Base-by-base conservation (phyloP, 2,113 vertebrate species). In the Silurus glanis region DNA sequence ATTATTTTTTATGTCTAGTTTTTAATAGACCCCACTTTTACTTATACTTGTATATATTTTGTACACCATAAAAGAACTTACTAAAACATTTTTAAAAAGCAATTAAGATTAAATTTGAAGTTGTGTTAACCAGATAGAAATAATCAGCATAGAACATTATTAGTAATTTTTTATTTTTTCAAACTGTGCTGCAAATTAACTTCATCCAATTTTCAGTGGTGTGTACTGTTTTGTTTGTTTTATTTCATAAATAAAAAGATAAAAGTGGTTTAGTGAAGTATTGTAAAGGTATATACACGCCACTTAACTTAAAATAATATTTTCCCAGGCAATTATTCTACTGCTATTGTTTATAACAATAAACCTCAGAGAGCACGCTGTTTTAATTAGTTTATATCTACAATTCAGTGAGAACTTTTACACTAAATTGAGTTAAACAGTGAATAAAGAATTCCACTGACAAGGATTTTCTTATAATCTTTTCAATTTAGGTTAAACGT, bases 391-490 rank as follows among this genome's bases (percentile, higher is more conserved):
- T 28, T 19, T 58, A 59, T 19, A 21, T 21, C 4, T 37, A 80
- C 23, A 78, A 78, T 80, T 4, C 17, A 45, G 16, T 80, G 16
- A 80, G 25, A 37, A 14, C 23, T 0, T 9, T 45, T 61, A 28
- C 12, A 79, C 25, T 10, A 47, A 71, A 16, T 21, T 76, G 78
- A 55, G 58, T 56, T 56, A 58, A 28, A 85, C 37, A 37, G 0
- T 81, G 28, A 61, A 74, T 53, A 1, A n/a, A 64, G 16, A 86
- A 83, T 67, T 83, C 71, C n/a, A 82, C 8, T 51, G 58, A 25
- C n/a, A 74, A 49, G 28, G 21, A 85, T 61, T 85, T 89, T 87
- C 83, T 83, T 62, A 71, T 55, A 85, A 88, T 87, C 80, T 56
- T 76, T 59, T 87, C 28, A 85, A 58, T 76, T 51, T 87, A 88